Conservation (phyloP, 2,113 vertebrate species). For the Meleagris gallopavo region DNA sequence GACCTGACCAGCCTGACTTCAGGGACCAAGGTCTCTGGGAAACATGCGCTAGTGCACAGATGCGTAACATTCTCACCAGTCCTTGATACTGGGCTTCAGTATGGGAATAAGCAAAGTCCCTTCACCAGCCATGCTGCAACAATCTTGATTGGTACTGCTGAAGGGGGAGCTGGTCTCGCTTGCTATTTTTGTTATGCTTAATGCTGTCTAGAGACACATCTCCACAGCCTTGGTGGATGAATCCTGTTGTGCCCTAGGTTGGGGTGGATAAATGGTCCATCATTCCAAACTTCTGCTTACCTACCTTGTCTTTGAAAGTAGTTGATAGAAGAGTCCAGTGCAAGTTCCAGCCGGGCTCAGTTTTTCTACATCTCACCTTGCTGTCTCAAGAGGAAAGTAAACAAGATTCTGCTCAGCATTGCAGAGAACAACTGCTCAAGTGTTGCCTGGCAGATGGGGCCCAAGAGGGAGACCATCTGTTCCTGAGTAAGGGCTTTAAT, state of each 20-base stretch:
- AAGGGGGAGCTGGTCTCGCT: background rate
- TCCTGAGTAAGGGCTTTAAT: background rate
- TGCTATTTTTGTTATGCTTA: background rate
- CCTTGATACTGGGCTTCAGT: background rate
- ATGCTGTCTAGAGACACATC: background rate
- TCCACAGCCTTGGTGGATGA: background rate
- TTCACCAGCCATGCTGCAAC: background rate
- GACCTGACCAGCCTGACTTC: background rate
- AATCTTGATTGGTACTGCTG: background rate
- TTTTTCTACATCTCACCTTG: background rate
- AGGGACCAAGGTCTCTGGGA: background rate
- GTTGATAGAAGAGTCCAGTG: background rate
- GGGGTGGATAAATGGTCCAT: background rate
- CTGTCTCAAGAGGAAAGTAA: conserved; percentile 44
- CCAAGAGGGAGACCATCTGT: conserved; percentile 61
- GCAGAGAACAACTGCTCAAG: conserved; percentile 43
- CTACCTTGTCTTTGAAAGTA: background rate
- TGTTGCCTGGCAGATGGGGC: conserved; percentile 66
- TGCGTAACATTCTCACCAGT: background rate
- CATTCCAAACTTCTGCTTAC: background rate
- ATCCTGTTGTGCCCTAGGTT: background rate
- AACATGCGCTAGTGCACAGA: background rate
- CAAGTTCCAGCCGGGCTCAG: background rate
- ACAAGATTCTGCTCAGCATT: conserved; percentile 44
- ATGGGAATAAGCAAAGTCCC: background rate